Evolutionary conservation across 2,888 invertebrate genomes (phyloP), one percentile per base, ranked within the genome.

Genomic region (Microctonus hyperodae): DNA sequence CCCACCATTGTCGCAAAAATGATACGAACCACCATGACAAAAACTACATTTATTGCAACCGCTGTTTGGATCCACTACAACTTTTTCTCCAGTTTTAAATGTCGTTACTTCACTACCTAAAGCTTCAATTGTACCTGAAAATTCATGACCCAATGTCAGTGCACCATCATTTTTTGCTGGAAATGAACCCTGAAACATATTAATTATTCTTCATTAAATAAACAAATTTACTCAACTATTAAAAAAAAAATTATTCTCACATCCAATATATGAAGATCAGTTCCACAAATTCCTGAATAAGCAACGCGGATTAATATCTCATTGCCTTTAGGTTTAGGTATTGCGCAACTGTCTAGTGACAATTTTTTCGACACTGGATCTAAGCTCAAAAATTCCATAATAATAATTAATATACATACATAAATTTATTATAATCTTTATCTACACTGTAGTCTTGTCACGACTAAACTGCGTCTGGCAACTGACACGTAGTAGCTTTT

Each of bases 231-330:
- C 16, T 59, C 37, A 9, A 22, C 50, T 4, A n/a, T n/a, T n/a
- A n/a, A n/a, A n/a, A n/a, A n/a, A n/a, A n/a, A n/a, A n/a, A n/a
- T n/a, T n/a, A n/a, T n/a, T 62, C 79, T 76, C 85, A 91, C 92
- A 85, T 89, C 87, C 10, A 91, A 85, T 59, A 91, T 90, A 74
- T 92, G 92, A 5, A 92, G 82, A 81, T 92, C 92, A 0, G 91
- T 92, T 0, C 92, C 92, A 75, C 92, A 92, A 31, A 92, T 85
- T 0, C 92, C 92, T 0, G 91, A 84, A 76, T 88, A 91, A 7
- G 89, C 88, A 0, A 92, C 90, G 78, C 87, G 88, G 1, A 92
- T 85, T 2, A 91, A 85, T 57, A 92, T 88, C n/a, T 91, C 88
- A 56, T 88, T 33, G 0, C 69, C 48, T 0, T 65, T 70, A 3